Evolutionary conservation across 2,888 invertebrate species (phyloP).

Genomic region (Sussaba pulchella): DNA sequence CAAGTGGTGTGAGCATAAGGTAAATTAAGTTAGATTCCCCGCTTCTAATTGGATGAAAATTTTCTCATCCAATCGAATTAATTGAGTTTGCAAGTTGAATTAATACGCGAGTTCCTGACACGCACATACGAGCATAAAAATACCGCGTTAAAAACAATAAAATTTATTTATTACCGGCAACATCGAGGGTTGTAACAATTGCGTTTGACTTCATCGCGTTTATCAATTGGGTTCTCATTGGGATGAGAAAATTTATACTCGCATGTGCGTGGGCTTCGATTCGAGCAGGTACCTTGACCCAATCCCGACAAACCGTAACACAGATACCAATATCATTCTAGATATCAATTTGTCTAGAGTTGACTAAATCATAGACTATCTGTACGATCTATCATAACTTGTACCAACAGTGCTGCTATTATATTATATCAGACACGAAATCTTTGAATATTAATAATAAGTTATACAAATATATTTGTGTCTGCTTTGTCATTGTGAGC

Average conservation of each 20-base stretch:
- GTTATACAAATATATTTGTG: slow-evolving; percentile 14
- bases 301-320: too few species aligned
- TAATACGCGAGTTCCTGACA: too few species aligned
- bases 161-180: too few species aligned
- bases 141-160: too few species aligned
- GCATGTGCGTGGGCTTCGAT: too few species aligned
- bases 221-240: too few species aligned
- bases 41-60: neutral
- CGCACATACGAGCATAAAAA: too few species aligned
- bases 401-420: slow-evolving; percentile 2
- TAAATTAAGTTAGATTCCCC: slow-evolving; percentile 75
- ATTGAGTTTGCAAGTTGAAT: slow-evolving; percentile 8
- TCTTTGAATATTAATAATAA: slow-evolving; percentile 22
- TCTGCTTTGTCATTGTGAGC: neutral
- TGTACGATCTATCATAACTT: slow-evolving; percentile 2
- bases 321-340: too few species aligned
- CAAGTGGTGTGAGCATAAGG: slow-evolving; percentile 77
- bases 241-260: neutral
- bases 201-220: too few species aligned
- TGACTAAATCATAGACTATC: neutral
- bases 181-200: too few species aligned
- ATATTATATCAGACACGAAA: slow-evolving; percentile 16
- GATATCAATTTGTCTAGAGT: too few species aligned
- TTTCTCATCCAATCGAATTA: neutral
- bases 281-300: too few species aligned